Evolutionary conservation across 2,888 invertebrate genomes (phyloP), one percentile per base, ranked within the genome.

Genomic region (Dolichopus griseipennis): DNA sequence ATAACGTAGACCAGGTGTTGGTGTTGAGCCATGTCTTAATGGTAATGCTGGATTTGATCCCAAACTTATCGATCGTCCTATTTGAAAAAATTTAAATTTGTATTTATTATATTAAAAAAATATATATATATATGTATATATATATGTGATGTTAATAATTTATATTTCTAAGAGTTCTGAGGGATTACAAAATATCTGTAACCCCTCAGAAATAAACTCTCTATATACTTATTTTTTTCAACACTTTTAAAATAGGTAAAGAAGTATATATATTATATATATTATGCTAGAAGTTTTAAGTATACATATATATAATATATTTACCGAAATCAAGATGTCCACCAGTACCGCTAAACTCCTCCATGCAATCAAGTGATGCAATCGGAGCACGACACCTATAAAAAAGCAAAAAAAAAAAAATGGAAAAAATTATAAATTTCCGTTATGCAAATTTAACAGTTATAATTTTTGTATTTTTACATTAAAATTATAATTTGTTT

Each of bases 361-460:
- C 93, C 93, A 94, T 93, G 83, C 93, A 94, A 86, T 94, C 93
- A 81, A 93, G 85, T 79, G 93, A 93, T 75, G 93, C 93, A 83
- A 93, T 93, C 75, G 93, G 93, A 75, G 93, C 93, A 79, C 93
- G 90, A 86, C 92, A 93, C 88, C 93, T 90, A 83, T 27, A 82
- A 79, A 18, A 18, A 52, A n/a, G 6, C 6, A 18, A 52, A 52
- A 52, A 52, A 18, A 52, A 12, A 52, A 52, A 52, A 18, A 52
- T 5, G 15, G 8, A 27, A 27, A 27, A 27, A 27, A 27, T 27
- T 27, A 5, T 27, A 27, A 27, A 27, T 27, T 2, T 27, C 5
- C 3, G 27, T 27, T 27, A 27, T 27, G 27, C 27, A 27, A 27
- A 27, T 2, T 27, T 27, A 27, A 27, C 27, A 27, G 5, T 27